Evolutionary conservation across 2,888 invertebrate genomes (phyloP), one percentile per base, ranked within the genome.

Genomic region (Tetragonula carbonaria): DNA sequence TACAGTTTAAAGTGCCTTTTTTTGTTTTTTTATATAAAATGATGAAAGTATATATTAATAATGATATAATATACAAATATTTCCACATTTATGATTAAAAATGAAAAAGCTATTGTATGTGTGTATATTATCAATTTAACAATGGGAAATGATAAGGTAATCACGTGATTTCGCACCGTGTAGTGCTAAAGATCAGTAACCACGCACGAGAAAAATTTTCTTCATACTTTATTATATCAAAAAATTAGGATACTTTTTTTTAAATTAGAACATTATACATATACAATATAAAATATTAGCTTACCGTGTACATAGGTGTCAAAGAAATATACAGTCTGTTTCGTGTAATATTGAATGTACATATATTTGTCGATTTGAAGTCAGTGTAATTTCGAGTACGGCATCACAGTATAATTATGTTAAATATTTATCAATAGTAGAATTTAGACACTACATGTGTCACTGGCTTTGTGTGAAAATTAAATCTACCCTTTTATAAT

Each of bases 111-210:
- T 28, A n/a, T 2, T 63, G 57, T 4, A 14, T 0, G n/a, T 14
- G n/a, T 0, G n/a, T n/a, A 59, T 59, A 33, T 63, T 78, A 57
- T 83, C 18, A 79, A 51, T 68, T 23, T 67, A 38, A 59, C n/a
- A 71, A 77, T 28, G 38, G 50, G 45, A 51, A 51, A 71, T 55
- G 55, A 53, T 53, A 45, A 53, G 33, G 45, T 38, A 70, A 62
- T 85, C 85, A 84, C 76, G 84, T 84, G 85, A 84, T 67, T 74
- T 21, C n/a, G 50, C 55, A 76, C 33, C 57, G 66, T 85, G 75
- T 65, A 80, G 77, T 85, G 66, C 67, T 63, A 74, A 76, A 81
- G 75, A 85, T 73, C 80, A 78, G 65, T 81, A 74, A 81, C 68
- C 78, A 80, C 67, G 33, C n/a, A 28, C 50, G 70, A 53, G 45